Conservation (phyloP, 2,113 vertebrate species). For the Camelus dromedarius region DNA sequence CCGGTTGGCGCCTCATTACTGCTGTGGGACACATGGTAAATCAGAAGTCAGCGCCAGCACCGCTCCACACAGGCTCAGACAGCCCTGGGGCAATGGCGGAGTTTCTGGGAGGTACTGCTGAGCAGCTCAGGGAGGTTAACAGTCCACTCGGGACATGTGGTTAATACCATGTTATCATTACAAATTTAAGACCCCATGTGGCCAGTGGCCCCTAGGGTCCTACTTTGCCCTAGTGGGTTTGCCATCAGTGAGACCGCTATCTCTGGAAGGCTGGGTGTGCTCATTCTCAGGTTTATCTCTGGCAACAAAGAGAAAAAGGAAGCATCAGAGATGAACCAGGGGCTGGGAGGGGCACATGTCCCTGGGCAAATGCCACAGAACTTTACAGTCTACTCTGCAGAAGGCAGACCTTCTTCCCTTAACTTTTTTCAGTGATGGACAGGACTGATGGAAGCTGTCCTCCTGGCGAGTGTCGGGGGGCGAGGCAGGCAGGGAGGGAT, state of each 20-base stretch:
- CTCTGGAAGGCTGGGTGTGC: background rate
- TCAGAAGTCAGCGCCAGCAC: background rate
- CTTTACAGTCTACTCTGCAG: slow-evolving; percentile 7
- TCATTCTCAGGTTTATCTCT: background rate
- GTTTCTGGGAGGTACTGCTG: background rate
- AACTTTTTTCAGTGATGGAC: slow-evolving; percentile 36
- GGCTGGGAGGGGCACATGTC: background rate
- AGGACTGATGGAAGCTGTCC: slow-evolving; percentile 47
- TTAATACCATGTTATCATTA: background rate
- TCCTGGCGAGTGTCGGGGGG: background rate
- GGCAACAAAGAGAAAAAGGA: background rate
- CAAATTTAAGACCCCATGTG: background rate
- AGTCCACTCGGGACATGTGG: background rate
- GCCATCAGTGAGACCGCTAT: background rate
- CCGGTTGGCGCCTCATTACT: background rate
- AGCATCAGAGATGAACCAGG: background rate
- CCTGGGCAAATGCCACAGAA: slow-evolving; percentile 47
- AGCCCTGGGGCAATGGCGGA: background rate
- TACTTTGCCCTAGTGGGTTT: background rate
- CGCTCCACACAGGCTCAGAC: background rate
- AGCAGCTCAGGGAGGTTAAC: background rate
- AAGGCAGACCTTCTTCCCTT: background rate
- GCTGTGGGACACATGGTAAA: rapidly evolving
- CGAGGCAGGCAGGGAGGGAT: background rate
- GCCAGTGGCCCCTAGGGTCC: no score